Evolutionary conservation across 2,888 invertebrate species (phyloP).

Genomic region (Chrysotoxum bicinctum): DNA sequence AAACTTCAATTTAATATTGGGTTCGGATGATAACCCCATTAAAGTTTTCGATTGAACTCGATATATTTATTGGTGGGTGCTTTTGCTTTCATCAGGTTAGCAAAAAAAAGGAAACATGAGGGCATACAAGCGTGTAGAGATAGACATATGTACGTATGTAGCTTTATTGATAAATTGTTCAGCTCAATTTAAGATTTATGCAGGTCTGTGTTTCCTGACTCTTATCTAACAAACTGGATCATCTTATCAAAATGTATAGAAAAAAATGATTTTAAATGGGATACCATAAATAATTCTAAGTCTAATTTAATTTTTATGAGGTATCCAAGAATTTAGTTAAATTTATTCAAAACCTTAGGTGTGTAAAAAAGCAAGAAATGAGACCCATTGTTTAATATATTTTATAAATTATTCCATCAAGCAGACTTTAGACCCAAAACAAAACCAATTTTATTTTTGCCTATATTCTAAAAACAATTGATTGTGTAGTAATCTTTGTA

Average conservation of each 20-base stretch:
- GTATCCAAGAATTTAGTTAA: too few relatives aligned
- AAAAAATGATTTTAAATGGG: background rate
- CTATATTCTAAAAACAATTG: background rate
- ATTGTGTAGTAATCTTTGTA: background rate
- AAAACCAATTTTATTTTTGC: background rate
- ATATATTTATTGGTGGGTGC: background rate
- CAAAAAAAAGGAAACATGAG: background rate
- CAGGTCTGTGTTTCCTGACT: slow-evolving; percentile 2
- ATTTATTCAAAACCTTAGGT: too few relatives aligned
- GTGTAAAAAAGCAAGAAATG: background rate
- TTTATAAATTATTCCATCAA: background rate
- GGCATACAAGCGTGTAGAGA: background rate
- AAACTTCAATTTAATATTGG: slow-evolving; percentile 17
- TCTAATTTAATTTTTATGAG: too few relatives aligned
- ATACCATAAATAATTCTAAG: background rate
- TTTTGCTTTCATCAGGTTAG: background rate
- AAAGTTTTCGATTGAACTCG: background rate
- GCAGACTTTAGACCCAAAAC: background rate
- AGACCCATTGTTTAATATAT: background rate
- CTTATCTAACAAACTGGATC: background rate
- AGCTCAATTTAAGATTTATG: slow-evolving; percentile 5
- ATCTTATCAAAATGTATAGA: background rate
- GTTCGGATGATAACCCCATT: slow-evolving; percentile 5
- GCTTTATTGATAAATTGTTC: slow-evolving; percentile 1
- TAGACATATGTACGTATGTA: too few relatives aligned